Evolutionary conservation across 2,113 vertebrate species (phyloP).

Genomic region (Xiphorhynchus elegans): DNA sequence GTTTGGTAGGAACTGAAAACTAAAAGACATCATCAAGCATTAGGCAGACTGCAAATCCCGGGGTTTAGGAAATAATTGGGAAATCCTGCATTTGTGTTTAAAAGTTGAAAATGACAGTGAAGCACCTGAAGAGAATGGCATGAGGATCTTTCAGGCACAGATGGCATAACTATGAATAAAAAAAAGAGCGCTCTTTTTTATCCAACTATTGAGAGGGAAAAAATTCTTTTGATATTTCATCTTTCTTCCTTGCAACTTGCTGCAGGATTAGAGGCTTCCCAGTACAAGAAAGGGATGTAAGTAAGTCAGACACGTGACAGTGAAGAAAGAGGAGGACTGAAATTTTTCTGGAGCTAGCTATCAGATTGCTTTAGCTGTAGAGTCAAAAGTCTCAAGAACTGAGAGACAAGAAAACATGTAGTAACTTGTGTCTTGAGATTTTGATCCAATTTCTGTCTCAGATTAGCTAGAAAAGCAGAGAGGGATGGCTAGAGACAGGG

Average conservation of each 20-base stretch:
- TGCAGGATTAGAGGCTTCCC: neutral
- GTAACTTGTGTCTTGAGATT: neutral
- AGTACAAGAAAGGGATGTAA: neutral
- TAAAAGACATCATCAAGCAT: neutral
- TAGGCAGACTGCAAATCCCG: neutral
- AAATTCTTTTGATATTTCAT: neutral
- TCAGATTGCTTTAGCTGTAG: neutral
- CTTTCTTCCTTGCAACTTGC: neutral
- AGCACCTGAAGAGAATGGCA: neutral
- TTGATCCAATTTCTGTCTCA: neutral
- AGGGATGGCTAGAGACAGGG: neutral
- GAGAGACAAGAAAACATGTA: neutral
- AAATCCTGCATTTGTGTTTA: neutral
- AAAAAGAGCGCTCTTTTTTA: neutral
- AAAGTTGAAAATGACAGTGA: neutral
- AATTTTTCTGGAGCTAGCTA: neutral
- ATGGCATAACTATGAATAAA: neutral
- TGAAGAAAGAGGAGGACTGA: rapidly evolving
- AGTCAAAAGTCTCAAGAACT: neutral
- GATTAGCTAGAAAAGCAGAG: neutral
- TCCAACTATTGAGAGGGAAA: neutral
- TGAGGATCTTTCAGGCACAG: neutral
- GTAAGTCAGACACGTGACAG: neutral
- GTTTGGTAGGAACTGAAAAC: neutral
- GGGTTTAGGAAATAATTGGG: neutral